Evolutionary conservation across 2,113 vertebrate species (phyloP).

Genomic region (Phylloscopus trochiloides): DNA sequence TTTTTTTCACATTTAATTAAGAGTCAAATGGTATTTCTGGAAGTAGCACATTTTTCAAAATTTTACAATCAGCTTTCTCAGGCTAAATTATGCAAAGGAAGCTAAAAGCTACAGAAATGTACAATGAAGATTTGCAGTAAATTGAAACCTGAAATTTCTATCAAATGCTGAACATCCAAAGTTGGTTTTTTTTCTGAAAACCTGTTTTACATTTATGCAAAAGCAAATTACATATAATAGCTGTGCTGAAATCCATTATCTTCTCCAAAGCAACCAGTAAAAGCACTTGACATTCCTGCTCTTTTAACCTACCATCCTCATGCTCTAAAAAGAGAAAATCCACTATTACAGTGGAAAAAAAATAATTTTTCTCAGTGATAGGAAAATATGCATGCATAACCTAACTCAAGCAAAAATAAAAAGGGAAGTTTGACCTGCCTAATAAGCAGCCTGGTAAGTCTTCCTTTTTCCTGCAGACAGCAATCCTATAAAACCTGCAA

Average conservation of each 20-base stretch:
- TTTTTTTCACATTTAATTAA: conserved; percentile 53
- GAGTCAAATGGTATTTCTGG: conserved; percentile 35
- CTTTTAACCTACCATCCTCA: conserved; percentile 12
- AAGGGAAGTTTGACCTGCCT: neutral
- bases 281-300: conserved; percentile 28
- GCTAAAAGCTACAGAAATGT: neutral
- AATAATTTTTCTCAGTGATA: neutral
- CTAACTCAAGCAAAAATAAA: neutral
- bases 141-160: conserved; percentile 21
- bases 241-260: conserved; percentile 52
- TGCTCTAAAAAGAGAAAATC: neutral
- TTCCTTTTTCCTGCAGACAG: neutral
- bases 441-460: neutral
- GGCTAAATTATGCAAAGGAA: conserved; percentile 33
- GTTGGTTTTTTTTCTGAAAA: neutral
- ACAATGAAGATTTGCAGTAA: neutral
- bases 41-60: conserved; percentile 8
- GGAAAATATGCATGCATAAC: neutral
- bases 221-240: conserved; percentile 56
- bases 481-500: neutral
- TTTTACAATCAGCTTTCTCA: conserved; percentile 11
- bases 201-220: conserved; percentile 17
- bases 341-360: neutral
- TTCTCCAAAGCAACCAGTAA: conserved; percentile 12
- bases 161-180: conserved; percentile 19